Evolutionary conservation across 1,140 invertebrate species (phyloP), one percentile per base, ranked within the genome.

Genomic region (Frieseomelitta varia): DNA sequence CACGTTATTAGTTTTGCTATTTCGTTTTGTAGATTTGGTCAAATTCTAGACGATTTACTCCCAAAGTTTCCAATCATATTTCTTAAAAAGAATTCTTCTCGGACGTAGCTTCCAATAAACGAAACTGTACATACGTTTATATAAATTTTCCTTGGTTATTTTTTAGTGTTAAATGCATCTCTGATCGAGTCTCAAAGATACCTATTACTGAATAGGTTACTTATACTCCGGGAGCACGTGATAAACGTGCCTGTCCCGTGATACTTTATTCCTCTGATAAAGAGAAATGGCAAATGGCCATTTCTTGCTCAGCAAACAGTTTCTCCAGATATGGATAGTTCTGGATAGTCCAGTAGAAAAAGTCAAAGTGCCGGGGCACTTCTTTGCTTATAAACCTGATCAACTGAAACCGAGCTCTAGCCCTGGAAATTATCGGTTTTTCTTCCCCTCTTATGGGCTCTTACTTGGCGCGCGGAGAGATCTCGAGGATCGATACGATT

Each of bases 211-310:
- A 39, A 39, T 39, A 39, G 65, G 0, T 27, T 30, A 72, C n/a
- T 72, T 51, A 24, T 17, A 53, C 51, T 51, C 39, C 69, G 51
- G 47, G 17, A 27, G 27, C n/a, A 1, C n/a, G 71, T 34, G n/a
- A 74, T 56, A 74, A 74, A 74, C 27, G 19, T 56, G 6, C 17
- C 47, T 30, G 19, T 6, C 30, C 30, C 19, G 90, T 89, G 72
- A 89, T 81, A 79, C 84, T 89, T 63, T 77, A 63, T 77, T 85
- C 91, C 80, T 83, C 85, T 75, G 90, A 91, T 79, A 90, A 87
- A 85, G 90, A 92, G 78, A 47, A 47, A 91, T 79, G 81, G 87
- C 79, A 75, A 92, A 89, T 90, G 92, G 91, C 87, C 39, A 39
- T 67, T 81, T 76, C 63, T 27, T 63, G 63, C 39, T 19, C n/a